These are phyloP conservation scores for Onychomys torridus DNA, from an alignment of 2,797 vertebrate genomes.

Conservation along the genomic window DNA sequence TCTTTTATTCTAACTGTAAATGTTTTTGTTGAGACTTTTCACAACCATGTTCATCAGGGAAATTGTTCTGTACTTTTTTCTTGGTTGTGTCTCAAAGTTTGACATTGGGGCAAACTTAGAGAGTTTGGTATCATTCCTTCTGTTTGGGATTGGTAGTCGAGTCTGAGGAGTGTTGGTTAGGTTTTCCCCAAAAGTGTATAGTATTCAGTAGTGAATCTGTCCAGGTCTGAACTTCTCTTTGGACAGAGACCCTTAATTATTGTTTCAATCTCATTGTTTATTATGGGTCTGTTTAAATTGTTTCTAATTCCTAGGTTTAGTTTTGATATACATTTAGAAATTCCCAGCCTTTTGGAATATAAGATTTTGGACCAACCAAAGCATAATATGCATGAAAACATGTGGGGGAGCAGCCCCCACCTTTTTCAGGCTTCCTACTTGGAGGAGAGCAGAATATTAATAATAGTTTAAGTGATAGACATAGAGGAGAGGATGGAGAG, in stretches of 20 bases:
- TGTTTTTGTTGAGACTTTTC: not conserved
- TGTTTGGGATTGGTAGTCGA: not conserved
- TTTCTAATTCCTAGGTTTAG: not conserved
- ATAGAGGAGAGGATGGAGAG: too few relatives aligned
- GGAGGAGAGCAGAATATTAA: too few relatives aligned
- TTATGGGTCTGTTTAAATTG: not conserved
- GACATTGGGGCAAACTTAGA: not conserved
- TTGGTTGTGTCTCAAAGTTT: not conserved
- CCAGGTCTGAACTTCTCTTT: not conserved
- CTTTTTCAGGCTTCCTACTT: too few relatives aligned
- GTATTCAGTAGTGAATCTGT: not conserved
- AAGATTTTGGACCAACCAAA: not conserved
- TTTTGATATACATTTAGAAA: not conserved
- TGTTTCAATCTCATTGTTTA: not conserved
- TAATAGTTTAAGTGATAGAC: too few relatives aligned
- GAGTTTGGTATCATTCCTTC: not conserved
- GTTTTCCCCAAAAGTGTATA: not conserved
- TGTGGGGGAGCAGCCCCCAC: too few relatives aligned
- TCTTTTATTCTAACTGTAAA: not conserved
- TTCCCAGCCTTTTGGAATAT: not conserved
- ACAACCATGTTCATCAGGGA: not conserved
- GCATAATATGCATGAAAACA: not conserved
- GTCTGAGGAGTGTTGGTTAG: not conserved
- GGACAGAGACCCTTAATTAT: not conserved
- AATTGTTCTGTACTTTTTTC: not conserved